Conservation (phyloP, 2,888 invertebrate species). For the Dicyrtomina minuta region DNA sequence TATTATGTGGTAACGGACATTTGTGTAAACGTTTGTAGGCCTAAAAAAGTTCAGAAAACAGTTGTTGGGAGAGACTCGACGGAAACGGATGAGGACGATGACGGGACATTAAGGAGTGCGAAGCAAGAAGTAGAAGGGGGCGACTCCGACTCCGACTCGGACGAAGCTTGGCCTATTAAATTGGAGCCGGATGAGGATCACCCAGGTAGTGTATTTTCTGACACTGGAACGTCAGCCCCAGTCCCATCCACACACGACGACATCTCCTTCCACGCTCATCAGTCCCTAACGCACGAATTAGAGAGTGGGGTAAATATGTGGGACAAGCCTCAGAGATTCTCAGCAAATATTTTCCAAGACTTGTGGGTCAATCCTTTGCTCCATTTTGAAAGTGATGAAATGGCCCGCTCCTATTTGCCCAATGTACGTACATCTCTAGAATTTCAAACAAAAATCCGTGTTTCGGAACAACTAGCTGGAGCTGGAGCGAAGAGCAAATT, state of each 20-base stretch:
- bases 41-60: too few relatives aligned
- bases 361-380: constrained; percentile 19
- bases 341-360: constrained; percentile 6
- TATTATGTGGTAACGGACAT: too few relatives aligned
- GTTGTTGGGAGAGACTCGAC: too few relatives aligned
- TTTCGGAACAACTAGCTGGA: neutral
- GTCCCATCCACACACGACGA: neutral
- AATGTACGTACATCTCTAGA: constrained; percentile 24
- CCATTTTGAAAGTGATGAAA: neutral
- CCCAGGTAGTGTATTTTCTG: too few relatives aligned
- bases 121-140: too few relatives aligned
- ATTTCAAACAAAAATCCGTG: constrained; percentile 27
- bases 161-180: neutral
- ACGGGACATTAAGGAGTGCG: neutral
- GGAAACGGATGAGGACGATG: too few relatives aligned
- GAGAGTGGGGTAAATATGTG: constrained; percentile 13
- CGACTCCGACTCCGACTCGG: too few relatives aligned
- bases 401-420: constrained; percentile 20
- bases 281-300: neutral
- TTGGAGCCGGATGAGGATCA: neutral
- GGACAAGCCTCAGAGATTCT: constrained; percentile 35
- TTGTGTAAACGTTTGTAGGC: too few relatives aligned
- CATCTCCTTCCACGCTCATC: neutral
- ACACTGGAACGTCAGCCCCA: neutral
- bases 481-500: constrained; percentile 16